These are phyloP conservation scores for Mormyrops boulengeri DNA, from an alignment of 2,797 vertebrate genomes.

Conservation along the genomic window DNA sequence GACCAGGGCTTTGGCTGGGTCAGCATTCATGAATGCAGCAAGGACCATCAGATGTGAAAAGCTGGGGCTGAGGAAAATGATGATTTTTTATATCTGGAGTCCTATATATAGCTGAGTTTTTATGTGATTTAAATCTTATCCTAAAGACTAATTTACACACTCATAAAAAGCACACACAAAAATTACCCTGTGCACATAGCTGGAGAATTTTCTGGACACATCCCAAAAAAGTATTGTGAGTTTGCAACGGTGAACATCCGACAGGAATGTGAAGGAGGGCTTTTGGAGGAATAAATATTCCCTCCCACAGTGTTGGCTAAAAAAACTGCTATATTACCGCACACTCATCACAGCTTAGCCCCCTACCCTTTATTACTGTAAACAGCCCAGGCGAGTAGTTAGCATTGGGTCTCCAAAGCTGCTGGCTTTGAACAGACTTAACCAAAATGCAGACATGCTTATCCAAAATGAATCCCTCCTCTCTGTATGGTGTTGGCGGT, in stretches of 20 bases:
- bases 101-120: neutral
- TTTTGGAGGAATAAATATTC: neutral
- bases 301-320: neutral
- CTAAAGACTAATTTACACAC: neutral
- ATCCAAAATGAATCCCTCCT: neutral
- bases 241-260: neutral
- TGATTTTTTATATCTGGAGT: neutral
- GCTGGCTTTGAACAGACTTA: neutral
- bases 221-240: neutral
- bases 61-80: neutral
- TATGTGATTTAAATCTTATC: neutral
- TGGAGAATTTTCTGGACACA: neutral
- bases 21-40: neutral
- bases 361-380: neutral
- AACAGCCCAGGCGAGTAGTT: neutral
- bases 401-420: neutral
- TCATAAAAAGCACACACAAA: neutral
- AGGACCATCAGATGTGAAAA: neutral
- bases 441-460: neutral
- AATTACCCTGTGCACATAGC: neutral
- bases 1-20: neutral
- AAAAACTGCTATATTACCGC: neutral
- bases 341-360: neutral
- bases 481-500: neutral
- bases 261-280: neutral